Evolutionary conservation across 2,888 invertebrate genomes (phyloP), one percentile per base, ranked within the genome.

Genomic region (Caenorhabditis virilis): DNA sequence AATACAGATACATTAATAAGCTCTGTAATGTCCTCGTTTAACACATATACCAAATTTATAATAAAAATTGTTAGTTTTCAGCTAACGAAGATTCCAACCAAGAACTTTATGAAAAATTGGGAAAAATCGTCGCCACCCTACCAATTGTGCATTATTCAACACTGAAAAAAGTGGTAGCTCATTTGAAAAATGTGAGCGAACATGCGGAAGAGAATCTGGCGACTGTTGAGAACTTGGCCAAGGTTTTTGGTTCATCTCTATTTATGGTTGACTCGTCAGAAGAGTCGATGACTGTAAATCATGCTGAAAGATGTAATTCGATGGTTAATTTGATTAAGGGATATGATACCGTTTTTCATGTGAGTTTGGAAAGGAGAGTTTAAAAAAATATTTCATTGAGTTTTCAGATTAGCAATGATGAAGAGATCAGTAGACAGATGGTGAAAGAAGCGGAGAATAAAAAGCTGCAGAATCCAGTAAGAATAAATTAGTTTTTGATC

Each of bases 161-260:
- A 1, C 54, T 81, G 7, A 50, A 73, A 50, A 73, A 69, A 35
- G 59, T 82, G 13, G 52, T 81, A 11, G 61, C 56, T 2, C 82
- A 82, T 62, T 56, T 82, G 33, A 64, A 61, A 47, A 59, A 36
- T 38, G 74, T 83, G 6, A 63, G 74, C 7, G 68, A 66, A 6
- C 68, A 77, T 39, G 57, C 70, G 7, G 42, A 43, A 2, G 67
- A 66, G 26, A 82, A 79, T 45, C 41, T 64, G 26, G 80, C 80
- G 18, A 76, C 74, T 30, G 57, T 78, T 27, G 78, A 78, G 33
- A 83, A 83, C 55, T 52, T 82, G 38, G 71, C 78, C 13, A 79
- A 78, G 57, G 73, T 78, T 18, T 69, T 69, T 39, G 69, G 59
- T 0, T 62, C 69, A 0, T 59, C 51, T 20, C 43, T 69, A 13